Conservation (phyloP, 1,140 invertebrate genomes). For the Gerris buenoi region DNA sequence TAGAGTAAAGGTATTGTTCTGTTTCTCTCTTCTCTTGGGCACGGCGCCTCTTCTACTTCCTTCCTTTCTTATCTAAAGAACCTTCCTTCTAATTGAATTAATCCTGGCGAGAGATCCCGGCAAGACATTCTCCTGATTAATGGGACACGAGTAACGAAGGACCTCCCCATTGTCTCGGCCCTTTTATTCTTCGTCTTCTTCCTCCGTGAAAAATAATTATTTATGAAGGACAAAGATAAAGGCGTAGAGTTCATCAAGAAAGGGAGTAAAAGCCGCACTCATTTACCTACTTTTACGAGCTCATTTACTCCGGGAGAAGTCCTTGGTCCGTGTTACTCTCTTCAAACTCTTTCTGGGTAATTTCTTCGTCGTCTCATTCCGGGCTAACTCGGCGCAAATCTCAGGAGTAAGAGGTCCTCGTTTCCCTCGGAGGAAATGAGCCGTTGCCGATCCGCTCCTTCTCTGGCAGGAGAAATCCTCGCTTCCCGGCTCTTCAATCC, state of each 20-base stretch:
- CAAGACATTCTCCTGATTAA: background rate
- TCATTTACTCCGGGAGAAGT: background rate
- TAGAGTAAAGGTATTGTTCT: background rate
- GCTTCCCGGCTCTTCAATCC: background rate
- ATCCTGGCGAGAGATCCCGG: background rate
- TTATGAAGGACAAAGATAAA: background rate
- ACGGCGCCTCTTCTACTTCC: background rate
- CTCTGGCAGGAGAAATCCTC: background rate
- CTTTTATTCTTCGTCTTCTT: background rate
- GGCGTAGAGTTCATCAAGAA: background rate
- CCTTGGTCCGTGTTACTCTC: background rate
- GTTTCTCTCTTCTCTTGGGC: too few relatives aligned
- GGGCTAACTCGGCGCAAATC: background rate
- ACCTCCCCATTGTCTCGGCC: background rate
- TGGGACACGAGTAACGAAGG: background rate
- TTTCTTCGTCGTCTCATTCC: background rate
- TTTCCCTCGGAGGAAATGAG: background rate
- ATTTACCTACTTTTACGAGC: background rate
- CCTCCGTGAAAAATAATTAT: background rate
- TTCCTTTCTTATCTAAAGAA: background rate
- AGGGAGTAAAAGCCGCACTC: background rate
- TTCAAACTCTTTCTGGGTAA: background rate
- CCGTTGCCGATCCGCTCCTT: background rate
- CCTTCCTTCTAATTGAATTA: background rate
- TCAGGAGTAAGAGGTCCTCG: background rate